Evolutionary conservation across 2,113 vertebrate species (phyloP), one percentile per base, ranked within the genome.

Genomic region (Rhinopomastus cyanomelas): DNA sequence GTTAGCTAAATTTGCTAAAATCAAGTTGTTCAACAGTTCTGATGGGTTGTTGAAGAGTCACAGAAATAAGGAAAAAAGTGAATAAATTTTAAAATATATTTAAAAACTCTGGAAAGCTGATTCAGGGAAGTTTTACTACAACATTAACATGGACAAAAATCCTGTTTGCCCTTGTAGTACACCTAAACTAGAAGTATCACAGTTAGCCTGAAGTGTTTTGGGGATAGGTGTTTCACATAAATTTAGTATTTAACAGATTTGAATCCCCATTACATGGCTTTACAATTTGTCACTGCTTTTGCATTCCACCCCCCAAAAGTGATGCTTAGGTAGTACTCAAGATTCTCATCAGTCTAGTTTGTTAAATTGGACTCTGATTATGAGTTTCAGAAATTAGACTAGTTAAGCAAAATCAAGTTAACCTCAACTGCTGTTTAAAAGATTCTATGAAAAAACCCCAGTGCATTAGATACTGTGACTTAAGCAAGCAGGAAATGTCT

Each of bases 351-450:
- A 34, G 30, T n/a, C 52, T 66, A 37, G 66, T 39, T 65, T 84
- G 39, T 42, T 42, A 42, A 42, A 42, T 42, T 42, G 15, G 39
- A 42, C 39, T 42, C 39, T 42, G 39, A 42, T 42, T 15, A 12
- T 42, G 39, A 42, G 68, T 44, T 67, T 85, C 73, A 78, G 12
- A 37, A 44, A 53, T 85, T n/a, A 57, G 25, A 23, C 25, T 62
- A 65, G 49, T 53, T 56, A 32, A 80, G 36, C 25, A 77, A 95
- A 66, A 95, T 75, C 56, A 95, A 81, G 74, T 77, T 96, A 95
- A 94, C 91, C 55, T 86, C 96, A 96, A 85, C 75, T 83, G 75
- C 76, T 55, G 79, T 81, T 86, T 92, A 69, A 67, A 90, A 93
- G n/a, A n/a, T n/a, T n/a, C n/a, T n/a, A n/a, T n/a, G 88, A 21